Percentiles rank a stretch among this genome's conserved stretches.
phyloP scores from a whole-genome alignment of 2,113 vertebrate species.

The Hemicordylus capensis region DNA sequence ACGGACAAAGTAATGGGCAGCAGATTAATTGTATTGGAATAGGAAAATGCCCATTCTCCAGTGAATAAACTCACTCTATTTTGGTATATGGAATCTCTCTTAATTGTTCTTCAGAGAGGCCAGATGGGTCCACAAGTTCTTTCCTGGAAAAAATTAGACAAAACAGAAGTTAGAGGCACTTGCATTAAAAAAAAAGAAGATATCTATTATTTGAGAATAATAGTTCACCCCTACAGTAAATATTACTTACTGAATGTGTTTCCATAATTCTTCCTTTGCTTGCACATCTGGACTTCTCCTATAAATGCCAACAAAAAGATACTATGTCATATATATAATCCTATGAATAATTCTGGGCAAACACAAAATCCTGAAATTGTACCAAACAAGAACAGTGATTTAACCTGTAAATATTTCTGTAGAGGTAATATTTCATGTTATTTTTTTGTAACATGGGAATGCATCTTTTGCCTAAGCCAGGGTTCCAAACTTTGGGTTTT shows the following conservation, averaged over 20 bases:
- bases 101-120: conserved; percentile 86
- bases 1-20: neutral
- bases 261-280: conserved; percentile 91
- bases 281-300: conserved; percentile 91
- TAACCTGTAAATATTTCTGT: conserved; percentile 14
- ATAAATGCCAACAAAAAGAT: conserved; percentile 46
- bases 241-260: conserved; percentile 88
- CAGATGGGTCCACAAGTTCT: conserved; percentile 87
- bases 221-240: conserved; percentile 8
- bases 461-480: conserved; percentile 27
- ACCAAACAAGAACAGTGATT: neutral
- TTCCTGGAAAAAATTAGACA: conserved; percentile 75
- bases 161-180: conserved; percentile 15
- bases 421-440: conserved; percentile 23
- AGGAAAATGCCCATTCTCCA: conserved; percentile 15
- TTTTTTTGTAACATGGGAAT: conserved; percentile 22
- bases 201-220: conserved; percentile 15
- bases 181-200: neutral
- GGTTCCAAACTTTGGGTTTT: too few relatives aligned
- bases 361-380: neutral
- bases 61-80: conserved; percentile 82
- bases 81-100: conserved; percentile 93
- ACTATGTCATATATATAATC: conserved; percentile 8
- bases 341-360: neutral
- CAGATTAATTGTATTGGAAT: neutral